These are phyloP conservation scores for Acanthisitta chloris DNA, from an alignment of 2,113 vertebrate species.

Conservation along the genomic window DNA sequence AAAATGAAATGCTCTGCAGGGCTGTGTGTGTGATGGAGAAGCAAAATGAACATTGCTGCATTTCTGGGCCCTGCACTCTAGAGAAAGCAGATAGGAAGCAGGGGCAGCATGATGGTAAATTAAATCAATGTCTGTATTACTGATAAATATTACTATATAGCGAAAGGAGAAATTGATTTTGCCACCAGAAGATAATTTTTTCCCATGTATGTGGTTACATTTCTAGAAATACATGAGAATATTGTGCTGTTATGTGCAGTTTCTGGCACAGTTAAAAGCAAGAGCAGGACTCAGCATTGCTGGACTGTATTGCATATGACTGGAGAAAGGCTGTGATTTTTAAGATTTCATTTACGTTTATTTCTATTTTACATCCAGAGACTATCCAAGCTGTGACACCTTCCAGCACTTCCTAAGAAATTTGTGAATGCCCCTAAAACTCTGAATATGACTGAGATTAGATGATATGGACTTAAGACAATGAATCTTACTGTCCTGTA, in stretches of 20 bases:
- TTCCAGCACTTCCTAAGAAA: neutral
- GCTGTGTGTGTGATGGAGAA: neutral
- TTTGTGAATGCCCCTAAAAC: neutral
- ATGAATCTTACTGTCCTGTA: neutral
- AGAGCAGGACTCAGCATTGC: neutral
- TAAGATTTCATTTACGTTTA: neutral
- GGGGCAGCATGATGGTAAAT: neutral
- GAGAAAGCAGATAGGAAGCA: neutral
- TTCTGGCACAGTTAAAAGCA: neutral
- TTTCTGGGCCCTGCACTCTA: neutral
- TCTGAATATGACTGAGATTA: neutral
- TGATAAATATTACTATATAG: neutral
- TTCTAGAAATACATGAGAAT: neutral
- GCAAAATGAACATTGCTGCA: neutral
- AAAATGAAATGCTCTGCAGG: neutral
- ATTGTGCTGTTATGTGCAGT: neutral
- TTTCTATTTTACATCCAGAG: neutral
- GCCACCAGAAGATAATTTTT: neutral
- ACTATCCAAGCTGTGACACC: neutral
- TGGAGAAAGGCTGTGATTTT: neutral
- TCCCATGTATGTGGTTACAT: neutral
- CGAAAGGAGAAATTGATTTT: constrained; percentile 38
- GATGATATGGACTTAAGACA: neutral
- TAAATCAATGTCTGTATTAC: neutral
- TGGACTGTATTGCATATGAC: neutral